These are phyloP conservation scores for Hypotaenidia okinawae DNA, from an alignment of 2,797 vertebrate genomes.

Conservation along the genomic window DNA sequence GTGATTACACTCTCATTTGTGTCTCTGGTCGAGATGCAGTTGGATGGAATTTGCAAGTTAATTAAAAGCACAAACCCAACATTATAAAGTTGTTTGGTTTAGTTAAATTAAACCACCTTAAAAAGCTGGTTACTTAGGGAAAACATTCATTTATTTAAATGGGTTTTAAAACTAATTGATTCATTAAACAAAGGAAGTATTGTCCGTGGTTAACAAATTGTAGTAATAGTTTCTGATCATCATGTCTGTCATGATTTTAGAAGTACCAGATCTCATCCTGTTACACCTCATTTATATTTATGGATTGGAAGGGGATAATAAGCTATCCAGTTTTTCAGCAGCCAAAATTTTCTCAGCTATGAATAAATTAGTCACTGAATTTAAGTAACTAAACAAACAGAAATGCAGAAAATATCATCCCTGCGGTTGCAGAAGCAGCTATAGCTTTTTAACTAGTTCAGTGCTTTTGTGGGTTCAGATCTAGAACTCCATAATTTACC, in stretches of 20 bases:
- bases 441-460: neutral
- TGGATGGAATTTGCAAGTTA: slow-evolving; percentile 30
- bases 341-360: slow-evolving; percentile 27
- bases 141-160: slow-evolving; percentile 32
- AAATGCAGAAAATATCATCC: slow-evolving; percentile 4
- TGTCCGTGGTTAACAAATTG: neutral
- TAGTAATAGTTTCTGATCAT: slow-evolving; percentile 49
- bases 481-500: neutral
- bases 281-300: slow-evolving; percentile 63
- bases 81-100: slow-evolving; percentile 48
- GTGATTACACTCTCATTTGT: neutral
- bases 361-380: slow-evolving; percentile 44
- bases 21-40: neutral
- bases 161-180: slow-evolving; percentile 43
- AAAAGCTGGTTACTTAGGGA: slow-evolving; percentile 31
- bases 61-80: slow-evolving; percentile 8
- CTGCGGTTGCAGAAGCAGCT: neutral
- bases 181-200: slow-evolving; percentile 47
- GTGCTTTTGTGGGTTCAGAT: neutral
- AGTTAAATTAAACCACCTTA: slow-evolving; percentile 49
- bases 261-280: slow-evolving; percentile 22
- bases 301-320: slow-evolving; percentile 34
- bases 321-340: neutral
- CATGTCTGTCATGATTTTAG: slow-evolving; percentile 43
- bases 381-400: slow-evolving; percentile 28